Conservation (phyloP, 2,113 vertebrate genomes). For the Plestiodon gilberti region DNA sequence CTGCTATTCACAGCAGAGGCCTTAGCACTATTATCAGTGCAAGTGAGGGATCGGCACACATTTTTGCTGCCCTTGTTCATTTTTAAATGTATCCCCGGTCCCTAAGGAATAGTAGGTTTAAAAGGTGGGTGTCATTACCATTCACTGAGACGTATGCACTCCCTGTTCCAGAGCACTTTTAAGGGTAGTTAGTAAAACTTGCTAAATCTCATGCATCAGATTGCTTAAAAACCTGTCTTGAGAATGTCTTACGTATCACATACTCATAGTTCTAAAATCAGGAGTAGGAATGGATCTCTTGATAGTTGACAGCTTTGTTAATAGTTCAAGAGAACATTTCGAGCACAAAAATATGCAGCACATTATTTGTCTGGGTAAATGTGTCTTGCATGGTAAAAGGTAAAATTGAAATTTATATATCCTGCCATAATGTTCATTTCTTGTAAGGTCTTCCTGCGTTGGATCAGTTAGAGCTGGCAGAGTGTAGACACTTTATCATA, state of each 20-base stretch:
- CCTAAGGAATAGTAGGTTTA: slow-evolving; percentile 48
- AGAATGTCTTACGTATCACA: slow-evolving; percentile 58
- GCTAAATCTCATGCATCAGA: slow-evolving; percentile 17
- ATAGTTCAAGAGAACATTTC: slow-evolving; percentile 66
- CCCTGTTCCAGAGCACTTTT: slow-evolving; percentile 21
- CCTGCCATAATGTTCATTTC: slow-evolving; percentile 59
- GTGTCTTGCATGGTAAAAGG: slow-evolving; percentile 69
- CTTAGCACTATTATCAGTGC: slow-evolving; percentile 40
- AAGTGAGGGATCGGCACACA: slow-evolving; percentile 56
- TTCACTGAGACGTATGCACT: slow-evolving; percentile 25
- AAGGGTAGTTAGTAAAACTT: slow-evolving; percentile 1
- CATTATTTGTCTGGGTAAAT: slow-evolving; percentile 64
- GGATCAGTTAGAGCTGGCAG: slow-evolving; percentile 68
- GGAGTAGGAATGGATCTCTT: slow-evolving; percentile 67
- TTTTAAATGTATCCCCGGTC: slow-evolving; percentile 49
- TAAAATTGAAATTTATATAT: slow-evolving; percentile 41
- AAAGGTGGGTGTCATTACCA: slow-evolving; percentile 22
- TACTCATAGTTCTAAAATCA: slow-evolving; percentile 61
- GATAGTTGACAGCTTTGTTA: slow-evolving; percentile 62
- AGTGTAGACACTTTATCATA: slow-evolving; percentile 76
- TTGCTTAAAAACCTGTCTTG: slow-evolving; percentile 34
- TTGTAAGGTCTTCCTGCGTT: slow-evolving; percentile 65
- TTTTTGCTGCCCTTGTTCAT: slow-evolving; percentile 52
- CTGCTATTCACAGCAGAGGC: slow-evolving; percentile 14
- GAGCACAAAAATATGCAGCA: slow-evolving; percentile 73